Percentiles rank a stretch among this genome's conserved stretches.
These are phyloP conservation scores for Rhynchopsitta pachyrhyncha DNA, from an alignment of 2,113 vertebrate species.

Conservation along the genomic window DNA sequence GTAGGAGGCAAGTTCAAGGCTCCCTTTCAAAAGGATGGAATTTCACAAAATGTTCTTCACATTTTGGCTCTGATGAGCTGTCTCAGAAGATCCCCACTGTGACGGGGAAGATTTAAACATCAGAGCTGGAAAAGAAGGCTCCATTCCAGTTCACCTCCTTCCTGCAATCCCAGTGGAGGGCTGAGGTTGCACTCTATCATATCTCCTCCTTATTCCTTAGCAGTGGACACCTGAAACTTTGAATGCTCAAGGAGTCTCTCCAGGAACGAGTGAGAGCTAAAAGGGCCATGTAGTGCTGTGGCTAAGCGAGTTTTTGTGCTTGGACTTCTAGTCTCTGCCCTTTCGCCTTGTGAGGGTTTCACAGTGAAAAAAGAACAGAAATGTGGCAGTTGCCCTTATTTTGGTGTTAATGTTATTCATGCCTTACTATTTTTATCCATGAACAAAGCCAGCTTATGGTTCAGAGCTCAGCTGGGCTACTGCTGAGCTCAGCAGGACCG, in stretches of 20 bases:
- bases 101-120: neutral
- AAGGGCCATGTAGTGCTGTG: neutral
- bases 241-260: neutral
- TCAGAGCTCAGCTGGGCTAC: constrained; percentile 33
- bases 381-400: neutral
- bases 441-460: neutral
- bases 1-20: neutral
- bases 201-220: neutral
- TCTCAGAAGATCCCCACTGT: neutral
- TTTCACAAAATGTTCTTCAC: neutral
- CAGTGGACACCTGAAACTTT: neutral
- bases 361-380: neutral
- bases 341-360: neutral
- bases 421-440: neutral
- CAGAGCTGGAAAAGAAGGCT: neutral
- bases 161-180: neutral
- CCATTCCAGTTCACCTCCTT: neutral
- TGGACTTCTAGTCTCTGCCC: neutral
- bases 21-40: neutral
- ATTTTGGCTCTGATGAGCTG: neutral
- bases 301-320: neutral
- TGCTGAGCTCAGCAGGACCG: constrained; percentile 36
- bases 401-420: neutral
- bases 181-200: neutral
- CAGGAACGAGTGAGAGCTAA: neutral